Base-by-base conservation (phyloP, 2,888 invertebrate species). In the Pecten maximus region DNA sequence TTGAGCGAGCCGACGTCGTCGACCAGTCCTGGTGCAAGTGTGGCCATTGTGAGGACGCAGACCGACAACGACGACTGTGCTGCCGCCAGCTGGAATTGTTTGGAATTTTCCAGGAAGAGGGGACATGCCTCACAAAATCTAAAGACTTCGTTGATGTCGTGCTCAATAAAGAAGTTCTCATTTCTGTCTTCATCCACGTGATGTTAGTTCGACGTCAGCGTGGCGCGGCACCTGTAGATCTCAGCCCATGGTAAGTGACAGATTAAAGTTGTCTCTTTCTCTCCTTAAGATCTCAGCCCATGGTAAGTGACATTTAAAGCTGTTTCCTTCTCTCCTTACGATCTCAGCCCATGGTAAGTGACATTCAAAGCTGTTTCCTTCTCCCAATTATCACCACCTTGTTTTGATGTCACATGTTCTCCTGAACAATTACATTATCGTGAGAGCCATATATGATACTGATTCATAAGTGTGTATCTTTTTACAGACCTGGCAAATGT, bases 141-240 rank as follows among this genome's bases (percentile, higher is more conserved):
- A 92, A 93, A 89, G 93, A 94, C 74, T 94, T 94, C 89, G 92
- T 93, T 87, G 93, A 94, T 74, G 93, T 94, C 2, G 93, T 93
- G 74, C 89, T 94, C 35, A 94, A 94, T 91, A 91, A 92, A 40
- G 93, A 94, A 91, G 94, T 94, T 86, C 90, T 94, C 60, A 91
- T 94, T 74, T 92, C 94, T n/a, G 94, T 94, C 35, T 94, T 92
- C 91, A 94, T 94, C 89, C 94, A 94, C 91, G 94, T 94, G 28
- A 94, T 94, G 94, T 90, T 94, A 8, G 93, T 93, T 23, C 89
- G 92, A 23, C 90, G 93, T 88, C 93, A 94, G 54, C 92, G 94
- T 40, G 94, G 94, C 40, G 89, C 91, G 23, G 94, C 94, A 28
- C 94, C 94, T 0, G 87, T 90, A 28, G 92, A 92, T 90, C 92